Evolutionary conservation across 2,888 invertebrate species (phyloP), one percentile per base, ranked within the genome.

Genomic region (Cryptophagus acutangulus): DNA sequence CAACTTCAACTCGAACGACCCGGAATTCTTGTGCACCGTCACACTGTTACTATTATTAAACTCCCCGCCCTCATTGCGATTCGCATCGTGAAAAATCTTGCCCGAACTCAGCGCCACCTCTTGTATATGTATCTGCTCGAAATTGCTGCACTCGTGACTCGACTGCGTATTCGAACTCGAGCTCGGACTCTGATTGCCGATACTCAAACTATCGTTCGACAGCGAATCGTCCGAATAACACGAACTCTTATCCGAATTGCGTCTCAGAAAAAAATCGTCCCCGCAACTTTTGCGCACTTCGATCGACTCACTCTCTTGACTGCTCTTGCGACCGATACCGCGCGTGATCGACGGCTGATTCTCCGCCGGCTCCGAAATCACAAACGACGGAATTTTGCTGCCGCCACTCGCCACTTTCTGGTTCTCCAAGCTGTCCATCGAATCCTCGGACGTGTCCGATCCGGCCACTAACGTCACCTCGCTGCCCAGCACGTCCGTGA

Each of bases 401-500:
- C n/a, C n/a, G n/a, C n/a, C n/a, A n/a, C n/a, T n/a, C 0, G 74
- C 63, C 17, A 66, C 59, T 43, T 66, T 63, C 30, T 75, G 77
- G 41, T 76, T 77, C 40, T 82, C 83, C 28, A 83, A 61, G 33
- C 82, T 79, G 36, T 84, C 83, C 69, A 82, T 79, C 33, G 80
- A 81, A 44, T 83, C 83, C 46, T 81, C 79, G 0, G 84, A 84
- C 0, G 85, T 84, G 0, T 86, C 85, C 2, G 79, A 79, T 38
- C 78, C 74, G 0, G 85, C 86, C 0, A 87, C 83, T 2, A 88
- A 61, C 0, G 87, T 87, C 0, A 87, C 80, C 68, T 87, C 87
- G 3, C 85, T 87, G 1, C 93, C 94, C 38, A 87, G 75, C 37
- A 92, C 91, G 64, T 94, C 93, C 0, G 94, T 94, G 6, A 94